These are phyloP conservation scores for Polydrusus cervinus DNA, from an alignment of 2,888 invertebrate genomes.

Conservation along the genomic window DNA sequence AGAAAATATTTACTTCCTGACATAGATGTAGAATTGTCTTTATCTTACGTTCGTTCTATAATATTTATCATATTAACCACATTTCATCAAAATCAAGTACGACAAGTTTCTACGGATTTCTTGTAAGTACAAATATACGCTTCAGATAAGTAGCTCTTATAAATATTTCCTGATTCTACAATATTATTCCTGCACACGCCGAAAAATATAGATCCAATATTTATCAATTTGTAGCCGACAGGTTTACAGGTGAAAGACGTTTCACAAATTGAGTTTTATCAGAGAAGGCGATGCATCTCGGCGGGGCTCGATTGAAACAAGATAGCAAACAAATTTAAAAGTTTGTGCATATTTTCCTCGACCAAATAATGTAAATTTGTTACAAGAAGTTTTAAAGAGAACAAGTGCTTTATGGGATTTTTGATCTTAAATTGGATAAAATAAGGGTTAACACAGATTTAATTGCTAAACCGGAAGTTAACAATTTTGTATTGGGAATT, in stretches of 20 bases:
- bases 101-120: no score
- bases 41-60: no score
- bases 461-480: no score
- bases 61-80: no score
- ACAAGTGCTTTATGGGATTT: background rate
- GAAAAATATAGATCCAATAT: constrained; percentile 48
- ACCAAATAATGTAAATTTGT: constrained; percentile 48
- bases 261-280: constrained; percentile 59
- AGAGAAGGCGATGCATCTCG: constrained; percentile 57
- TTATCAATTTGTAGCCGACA: constrained; percentile 50
- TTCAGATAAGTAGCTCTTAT: background rate
- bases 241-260: constrained; percentile 49
- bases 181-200: constrained; percentile 2
- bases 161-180: constrained; percentile 8
- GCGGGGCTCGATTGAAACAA: constrained; percentile 55
- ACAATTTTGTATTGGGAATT: no score
- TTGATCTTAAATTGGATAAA: no score
- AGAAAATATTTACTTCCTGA: no score
- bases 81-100: no score
- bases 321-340: constrained; percentile 61
- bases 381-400: constrained; percentile 8
- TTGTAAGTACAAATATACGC: no score
- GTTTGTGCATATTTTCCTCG: constrained; percentile 58
- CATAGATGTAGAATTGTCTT: no score
- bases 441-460: no score